Evolutionary conservation across 2,888 invertebrate species (phyloP).

Genomic region (Mycogona germanica): DNA sequence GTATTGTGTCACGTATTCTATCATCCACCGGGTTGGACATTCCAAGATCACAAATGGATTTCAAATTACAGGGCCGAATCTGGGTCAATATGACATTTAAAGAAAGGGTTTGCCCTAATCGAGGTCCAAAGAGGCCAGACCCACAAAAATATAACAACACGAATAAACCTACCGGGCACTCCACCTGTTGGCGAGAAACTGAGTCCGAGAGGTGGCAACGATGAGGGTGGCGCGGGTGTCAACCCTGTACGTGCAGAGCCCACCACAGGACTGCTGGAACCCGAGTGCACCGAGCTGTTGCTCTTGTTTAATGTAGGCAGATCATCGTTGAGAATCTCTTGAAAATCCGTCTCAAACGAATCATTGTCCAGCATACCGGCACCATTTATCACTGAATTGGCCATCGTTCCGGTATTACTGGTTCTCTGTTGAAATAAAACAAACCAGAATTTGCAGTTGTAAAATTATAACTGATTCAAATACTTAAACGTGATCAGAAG

Average conservation of each 20-base stretch:
- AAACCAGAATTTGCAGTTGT: not conserved
- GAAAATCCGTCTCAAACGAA: constrained; percentile 18
- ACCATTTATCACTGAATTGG: constrained; percentile 18
- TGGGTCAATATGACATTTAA: no score
- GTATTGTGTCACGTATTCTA: no score
- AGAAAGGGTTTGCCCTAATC: no score
- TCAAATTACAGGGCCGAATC: no score
- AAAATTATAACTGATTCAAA: no score
- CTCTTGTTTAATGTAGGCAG: constrained; percentile 18
- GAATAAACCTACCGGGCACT: constrained; percentile 4
- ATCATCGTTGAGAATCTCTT: constrained; percentile 20
- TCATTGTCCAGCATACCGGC: constrained; percentile 7
- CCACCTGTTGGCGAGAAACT: constrained; percentile 3
- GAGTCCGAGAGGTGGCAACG: constrained; percentile 5
- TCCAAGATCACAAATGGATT: no score
- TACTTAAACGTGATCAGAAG: no score
- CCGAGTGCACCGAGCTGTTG: constrained; percentile 16
- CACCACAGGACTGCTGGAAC: constrained; percentile 16
- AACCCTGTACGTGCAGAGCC: not conserved
- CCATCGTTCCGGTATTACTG: constrained; percentile 7
- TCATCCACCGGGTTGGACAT: no score
- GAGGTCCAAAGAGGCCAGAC: no score
- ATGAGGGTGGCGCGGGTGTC: constrained; percentile 1
- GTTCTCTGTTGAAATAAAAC: not conserved
- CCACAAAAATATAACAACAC: not conserved